These are phyloP conservation scores for Dendroctonus ponderosae DNA, from an alignment of 1,140 invertebrate species.

Conservation along the genomic window DNA sequence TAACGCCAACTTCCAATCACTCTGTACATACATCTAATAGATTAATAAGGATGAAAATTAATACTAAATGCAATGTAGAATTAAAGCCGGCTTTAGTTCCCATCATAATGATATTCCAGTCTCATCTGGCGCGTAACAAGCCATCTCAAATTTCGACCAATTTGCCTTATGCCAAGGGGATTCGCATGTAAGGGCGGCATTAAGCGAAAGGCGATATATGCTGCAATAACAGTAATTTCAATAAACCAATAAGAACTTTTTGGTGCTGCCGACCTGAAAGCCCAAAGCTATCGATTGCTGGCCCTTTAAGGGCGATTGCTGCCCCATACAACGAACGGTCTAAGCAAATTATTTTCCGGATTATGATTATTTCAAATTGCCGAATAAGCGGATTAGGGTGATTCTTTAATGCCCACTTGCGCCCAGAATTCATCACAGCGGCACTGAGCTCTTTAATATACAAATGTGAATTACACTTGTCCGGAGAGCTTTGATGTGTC, in stretches of 20 bases:
- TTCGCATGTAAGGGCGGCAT: constrained; percentile 16
- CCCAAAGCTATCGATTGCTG: constrained; percentile 7
- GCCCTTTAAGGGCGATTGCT: neutral
- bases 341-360: neutral
- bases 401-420: neutral
- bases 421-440: no score
- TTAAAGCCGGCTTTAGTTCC: constrained; percentile 1
- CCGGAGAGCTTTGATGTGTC: no score
- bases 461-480: no score
- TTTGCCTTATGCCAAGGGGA: constrained; percentile 8
- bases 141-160: constrained; percentile 14
- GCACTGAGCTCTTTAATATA: no score
- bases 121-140: neutral
- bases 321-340: neutral
- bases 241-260: constrained; percentile 12
- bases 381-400: neutral
- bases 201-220: constrained; percentile 8
- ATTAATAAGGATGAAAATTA: no score
- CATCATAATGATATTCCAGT: neutral
- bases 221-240: constrained; percentile 21
- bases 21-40: no score
- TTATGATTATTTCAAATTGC: neutral
- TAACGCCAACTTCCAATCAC: no score
- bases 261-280: neutral
- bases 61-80: no score